These are phyloP conservation scores for Pelvicachromis taeniatus DNA, from an alignment of 2,113 vertebrate species.

Conservation along the genomic window DNA sequence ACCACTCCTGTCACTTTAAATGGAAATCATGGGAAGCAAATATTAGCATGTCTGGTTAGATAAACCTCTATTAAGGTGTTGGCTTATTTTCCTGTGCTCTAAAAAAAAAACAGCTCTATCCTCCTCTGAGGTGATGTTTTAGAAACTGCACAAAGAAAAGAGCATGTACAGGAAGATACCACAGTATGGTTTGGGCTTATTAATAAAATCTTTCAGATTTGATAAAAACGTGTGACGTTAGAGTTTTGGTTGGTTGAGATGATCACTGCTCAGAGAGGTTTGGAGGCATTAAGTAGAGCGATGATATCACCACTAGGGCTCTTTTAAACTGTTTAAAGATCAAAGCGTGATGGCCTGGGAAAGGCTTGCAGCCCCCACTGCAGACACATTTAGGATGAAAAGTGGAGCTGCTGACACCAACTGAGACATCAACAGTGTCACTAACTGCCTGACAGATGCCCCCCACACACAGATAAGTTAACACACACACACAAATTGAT, in stretches of 20 bases:
- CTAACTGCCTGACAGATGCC: slow-evolving; percentile 27
- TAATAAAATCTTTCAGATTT: not conserved
- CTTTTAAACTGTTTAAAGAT: not conserved
- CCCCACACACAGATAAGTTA: not conserved
- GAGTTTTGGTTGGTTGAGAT: not conserved
- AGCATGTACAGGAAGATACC: not conserved
- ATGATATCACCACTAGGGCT: not conserved
- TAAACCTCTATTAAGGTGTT: slow-evolving; percentile 51
- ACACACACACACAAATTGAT: not conserved
- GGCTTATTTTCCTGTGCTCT: not conserved
- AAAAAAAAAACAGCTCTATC: not conserved
- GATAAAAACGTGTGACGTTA: not conserved
- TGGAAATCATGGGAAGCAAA: slow-evolving; percentile 65
- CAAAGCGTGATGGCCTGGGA: not conserved
- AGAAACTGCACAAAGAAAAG: not conserved
- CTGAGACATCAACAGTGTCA: slow-evolving; percentile 65
- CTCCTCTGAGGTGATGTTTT: not conserved
- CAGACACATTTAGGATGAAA: slow-evolving; percentile 59
- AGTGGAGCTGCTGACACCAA: slow-evolving; percentile 54
- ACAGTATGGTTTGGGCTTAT: not conserved
- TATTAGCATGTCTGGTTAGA: slow-evolving; percentile 57
- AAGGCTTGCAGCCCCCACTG: not conserved
- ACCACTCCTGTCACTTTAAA: slow-evolving; percentile 53
- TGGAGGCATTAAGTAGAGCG: not conserved
- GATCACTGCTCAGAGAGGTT: not conserved